Evolutionary conservation across 2,113 vertebrate genomes (phyloP), one percentile per base, ranked within the genome.

Genomic region (Rhodinocichla rosea): DNA sequence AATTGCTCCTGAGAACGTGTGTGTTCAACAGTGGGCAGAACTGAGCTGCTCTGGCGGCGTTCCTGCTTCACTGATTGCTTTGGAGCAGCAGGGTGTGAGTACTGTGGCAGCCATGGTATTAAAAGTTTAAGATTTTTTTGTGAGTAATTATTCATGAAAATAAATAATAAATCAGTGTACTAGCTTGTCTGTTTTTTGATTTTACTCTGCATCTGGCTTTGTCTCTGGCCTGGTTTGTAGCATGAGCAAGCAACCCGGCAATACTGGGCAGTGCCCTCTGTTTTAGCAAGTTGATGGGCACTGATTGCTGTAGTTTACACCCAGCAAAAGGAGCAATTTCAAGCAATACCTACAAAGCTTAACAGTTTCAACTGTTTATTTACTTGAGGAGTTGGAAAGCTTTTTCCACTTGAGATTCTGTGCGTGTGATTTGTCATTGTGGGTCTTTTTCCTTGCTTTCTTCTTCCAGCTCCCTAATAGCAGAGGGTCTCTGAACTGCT

Each of bases 121-220:
- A 84, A 83, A 95, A 92, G 82, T 91, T 88, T 32, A 82, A 87
- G 59, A 7, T 8, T 82, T 71, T 71, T 69, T 83, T 65, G 27
- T 86, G 50, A 93, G 71, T 68, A 85, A 92, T 92, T 89, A 95
- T 92, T 95, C 21, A 90, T 89, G 65, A 70, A 84, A 96, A 74
- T 87, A 77, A 95, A 92, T 90, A 94, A 91, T 94, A 80, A 85
- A 94, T 95, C 78, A 92, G 5, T 77, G 23, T 57, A 28, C 63
- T 80, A 67, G 67, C 84, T 82, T 85, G 74, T 55, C 14, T 93
- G 1, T 35, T 39, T 93, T 90, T 87, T 87, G 26, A 74, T 91
- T 90, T 93, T 86, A 63, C 33, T 82, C 55, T 2, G 6, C 79
- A 74, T 62, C 32, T 92, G 42, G 30, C 44, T 92, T 94, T 65